Evolutionary conservation across 2,888 invertebrate genomes (phyloP).

Genomic region (Torymus aiolomorphi): DNA sequence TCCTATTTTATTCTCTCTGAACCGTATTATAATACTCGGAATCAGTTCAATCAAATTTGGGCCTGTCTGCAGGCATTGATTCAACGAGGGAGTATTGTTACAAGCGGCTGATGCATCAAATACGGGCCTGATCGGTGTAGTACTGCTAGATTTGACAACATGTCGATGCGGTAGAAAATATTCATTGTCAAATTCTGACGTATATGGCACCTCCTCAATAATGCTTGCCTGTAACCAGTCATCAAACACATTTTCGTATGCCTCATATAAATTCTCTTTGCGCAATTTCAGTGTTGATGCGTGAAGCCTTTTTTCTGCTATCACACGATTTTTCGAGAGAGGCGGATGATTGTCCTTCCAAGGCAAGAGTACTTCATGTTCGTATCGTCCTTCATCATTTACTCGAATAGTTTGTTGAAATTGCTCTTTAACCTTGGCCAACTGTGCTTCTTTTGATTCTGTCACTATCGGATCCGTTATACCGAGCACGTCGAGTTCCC

Average conservation of each 20-base stretch:
- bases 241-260: slow-evolving; percentile 63
- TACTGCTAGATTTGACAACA: slow-evolving; percentile 53
- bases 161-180: slow-evolving; percentile 45
- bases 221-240: slow-evolving; percentile 64
- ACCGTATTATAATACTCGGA: slow-evolving; percentile 54
- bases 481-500: slow-evolving; percentile 65
- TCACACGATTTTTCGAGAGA: slow-evolving; percentile 58
- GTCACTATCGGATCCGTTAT: slow-evolving; percentile 63
- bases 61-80: too few relatives aligned
- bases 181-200: too few relatives aligned
- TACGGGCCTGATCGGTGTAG: slow-evolving; percentile 60
- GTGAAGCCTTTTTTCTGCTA: neutral
- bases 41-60: slow-evolving; percentile 60
- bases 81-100: slow-evolving; percentile 57
- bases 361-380: slow-evolving; percentile 65
- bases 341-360: slow-evolving; percentile 66
- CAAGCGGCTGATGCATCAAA: slow-evolving; percentile 63
- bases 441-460: slow-evolving; percentile 56
- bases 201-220: slow-evolving; percentile 63
- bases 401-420: slow-evolving; percentile 61
- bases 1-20: slow-evolving; percentile 54
- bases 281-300: slow-evolving; percentile 56
- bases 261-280: slow-evolving; percentile 55
- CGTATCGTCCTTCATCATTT: slow-evolving; percentile 64
- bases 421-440: slow-evolving; percentile 57